phyloP scores from a whole-genome alignment of 2,797 vertebrate genomes.

The Eospalax fontanierii region DNA sequence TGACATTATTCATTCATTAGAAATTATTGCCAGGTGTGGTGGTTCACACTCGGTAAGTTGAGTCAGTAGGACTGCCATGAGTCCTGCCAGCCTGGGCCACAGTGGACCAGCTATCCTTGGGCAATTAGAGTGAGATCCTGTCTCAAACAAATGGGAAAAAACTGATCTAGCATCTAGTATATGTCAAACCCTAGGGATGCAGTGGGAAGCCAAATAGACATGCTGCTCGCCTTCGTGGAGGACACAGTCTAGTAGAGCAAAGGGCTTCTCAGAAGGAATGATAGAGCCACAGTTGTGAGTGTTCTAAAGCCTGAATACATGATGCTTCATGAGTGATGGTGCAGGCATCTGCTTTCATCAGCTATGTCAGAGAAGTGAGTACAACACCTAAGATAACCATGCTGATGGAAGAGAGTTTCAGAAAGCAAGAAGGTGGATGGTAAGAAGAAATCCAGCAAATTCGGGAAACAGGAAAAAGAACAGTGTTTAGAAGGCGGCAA shows the following conservation, averaged over 20 bases:
- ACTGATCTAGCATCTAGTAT: neutral
- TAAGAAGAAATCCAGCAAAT: neutral
- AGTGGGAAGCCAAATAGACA: neutral
- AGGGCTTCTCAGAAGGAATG: neutral
- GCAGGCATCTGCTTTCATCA: neutral
- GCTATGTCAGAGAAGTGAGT: neutral
- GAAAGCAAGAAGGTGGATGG: neutral
- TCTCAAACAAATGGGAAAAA: neutral
- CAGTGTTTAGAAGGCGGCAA: neutral
- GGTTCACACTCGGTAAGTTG: neutral
- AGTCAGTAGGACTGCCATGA: neutral
- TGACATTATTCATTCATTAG: slow-evolving; percentile 15
- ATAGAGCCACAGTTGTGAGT: neutral
- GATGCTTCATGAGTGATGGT: neutral
- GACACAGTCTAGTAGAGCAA: neutral
- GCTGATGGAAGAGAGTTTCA: neutral
- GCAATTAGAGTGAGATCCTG: neutral
- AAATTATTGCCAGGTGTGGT: neutral
- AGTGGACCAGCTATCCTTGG: neutral
- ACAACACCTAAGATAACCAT: neutral
- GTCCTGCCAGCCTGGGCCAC: neutral
- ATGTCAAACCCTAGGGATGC: neutral
- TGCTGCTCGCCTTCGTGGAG: neutral
- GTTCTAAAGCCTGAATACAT: neutral
- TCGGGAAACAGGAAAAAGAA: neutral